phyloP scores from a whole-genome alignment of 2,797 vertebrate genomes.

The Ptychobarbus kaznakovi region DNA sequence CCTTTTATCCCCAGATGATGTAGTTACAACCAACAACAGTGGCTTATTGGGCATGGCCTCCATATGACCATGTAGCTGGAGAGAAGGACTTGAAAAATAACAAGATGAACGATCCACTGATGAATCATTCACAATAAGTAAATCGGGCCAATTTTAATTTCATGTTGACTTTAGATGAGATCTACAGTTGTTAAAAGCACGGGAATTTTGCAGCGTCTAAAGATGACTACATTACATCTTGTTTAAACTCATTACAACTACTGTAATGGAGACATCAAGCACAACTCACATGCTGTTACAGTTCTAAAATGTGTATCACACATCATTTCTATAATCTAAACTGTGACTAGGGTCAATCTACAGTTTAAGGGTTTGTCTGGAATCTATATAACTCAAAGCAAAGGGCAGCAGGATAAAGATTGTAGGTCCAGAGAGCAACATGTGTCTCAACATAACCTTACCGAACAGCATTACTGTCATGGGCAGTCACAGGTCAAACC shows the following conservation, averaged over 20 bases:
- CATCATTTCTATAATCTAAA: not conserved
- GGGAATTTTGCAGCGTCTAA: not conserved
- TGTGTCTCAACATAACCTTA: conserved; percentile 8
- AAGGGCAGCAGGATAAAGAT: conserved; percentile 12
- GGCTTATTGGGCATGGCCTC: not conserved
- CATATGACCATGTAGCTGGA: not conserved
- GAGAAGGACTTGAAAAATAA: not conserved
- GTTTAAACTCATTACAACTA: not conserved
- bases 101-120: not conserved
- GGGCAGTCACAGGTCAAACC: not conserved
- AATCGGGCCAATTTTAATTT: not conserved
- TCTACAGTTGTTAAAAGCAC: not conserved
- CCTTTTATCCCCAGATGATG: not conserved
- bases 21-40: too few relatives aligned
- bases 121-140: not conserved
- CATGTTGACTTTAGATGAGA: not conserved
- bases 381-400: conserved; percentile 17
- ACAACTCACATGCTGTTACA: not conserved
- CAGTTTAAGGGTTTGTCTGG: conserved; percentile 9
- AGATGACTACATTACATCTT: not conserved
- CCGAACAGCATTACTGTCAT: not conserved
- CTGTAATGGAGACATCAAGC: not conserved
- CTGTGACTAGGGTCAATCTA: not conserved
- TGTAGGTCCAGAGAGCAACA: conserved; percentile 12
- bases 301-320: not conserved